Base-by-base conservation (phyloP, 2,113 vertebrate species). In the Daboia siamensis region DNA sequence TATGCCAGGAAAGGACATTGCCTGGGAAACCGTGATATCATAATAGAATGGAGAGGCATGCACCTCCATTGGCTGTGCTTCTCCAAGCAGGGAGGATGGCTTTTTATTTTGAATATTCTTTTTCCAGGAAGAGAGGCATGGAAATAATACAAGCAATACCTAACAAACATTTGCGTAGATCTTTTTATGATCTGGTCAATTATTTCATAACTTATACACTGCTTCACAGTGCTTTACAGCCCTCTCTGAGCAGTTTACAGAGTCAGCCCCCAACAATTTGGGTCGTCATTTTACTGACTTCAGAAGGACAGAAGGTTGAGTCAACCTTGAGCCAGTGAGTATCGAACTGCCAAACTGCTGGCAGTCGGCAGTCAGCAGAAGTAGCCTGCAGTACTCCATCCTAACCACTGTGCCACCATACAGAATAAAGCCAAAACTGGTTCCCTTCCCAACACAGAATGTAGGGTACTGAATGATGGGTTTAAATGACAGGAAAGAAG, bases 1-100 rank as follows among this genome's bases (percentile, higher is more conserved):
- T 74, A 39, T 74, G 15, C n/a, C 69, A 74, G 54, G 15, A 26
- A 84, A 29, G 44, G 69, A 1, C n/a, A 21, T 93, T 64, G 29
- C 56, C 92, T 12, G 8, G 74, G 92, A 61, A 90, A 93, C 88
- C 5, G 33, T 86, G 92, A 93, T 46, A 56, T 93, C 92, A 93
- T 11, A 93, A 89, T 33, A 74, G 48, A 46, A 20, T 52, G 44
- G 56, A 11, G 44, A 29, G 86, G 29, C 21, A 0, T 6, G 4
- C 13, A 5, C 52, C 9, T 9, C 11, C 24, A 85, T 61, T 92
- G 54, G 56, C 23, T 51, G 13, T 8, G 0, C 39, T 89, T 5
- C 2, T 59, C 57, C 26, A 39, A 89, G 56, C 23, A 39, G 39
- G 8, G 11, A 39, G 29, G 29, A 2, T n/a, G n/a, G 64, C 2